A percentile compares a stretch with the other conserved stretches of the same genome.
Evolutionary conservation across 2,113 vertebrate species (phyloP).

Genomic region (Accipiter cooperii): DNA sequence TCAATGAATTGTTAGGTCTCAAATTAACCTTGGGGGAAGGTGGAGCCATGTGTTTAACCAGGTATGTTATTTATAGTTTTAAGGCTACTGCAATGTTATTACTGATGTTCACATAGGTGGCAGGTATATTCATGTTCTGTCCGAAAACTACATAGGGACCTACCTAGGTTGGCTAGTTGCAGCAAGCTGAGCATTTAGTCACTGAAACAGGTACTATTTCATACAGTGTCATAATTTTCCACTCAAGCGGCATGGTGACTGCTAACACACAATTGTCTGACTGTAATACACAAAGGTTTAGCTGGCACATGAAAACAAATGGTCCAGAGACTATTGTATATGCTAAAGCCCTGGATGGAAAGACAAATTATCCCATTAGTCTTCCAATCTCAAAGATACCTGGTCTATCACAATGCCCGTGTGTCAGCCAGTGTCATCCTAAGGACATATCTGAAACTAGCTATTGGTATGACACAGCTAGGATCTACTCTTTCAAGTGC

Average conservation of each 20-base stretch:
- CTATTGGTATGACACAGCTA: background rate
- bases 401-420: background rate
- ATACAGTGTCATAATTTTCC: background rate
- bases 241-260: fast-evolving
- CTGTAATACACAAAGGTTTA: background rate
- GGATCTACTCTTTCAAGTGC: background rate
- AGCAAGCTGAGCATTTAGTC: background rate
- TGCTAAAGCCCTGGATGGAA: background rate
- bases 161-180: background rate
- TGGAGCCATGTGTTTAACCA: background rate
- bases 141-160: background rate
- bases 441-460: background rate
- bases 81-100: background rate
- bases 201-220: background rate
- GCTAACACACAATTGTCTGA: background rate
- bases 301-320: background rate
- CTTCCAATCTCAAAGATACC: background rate
- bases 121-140: background rate
- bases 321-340: background rate
- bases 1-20: background rate
- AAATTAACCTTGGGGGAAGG: background rate
- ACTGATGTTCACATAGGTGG: background rate
- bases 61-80: background rate
- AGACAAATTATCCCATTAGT: background rate
- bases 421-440: background rate